A percentile compares a stretch with the other conserved stretches of the same genome.
These are phyloP conservation scores for Oryctes rhinoceros DNA, from an alignment of 1,140 invertebrate genomes.

Conservation along the genomic window DNA sequence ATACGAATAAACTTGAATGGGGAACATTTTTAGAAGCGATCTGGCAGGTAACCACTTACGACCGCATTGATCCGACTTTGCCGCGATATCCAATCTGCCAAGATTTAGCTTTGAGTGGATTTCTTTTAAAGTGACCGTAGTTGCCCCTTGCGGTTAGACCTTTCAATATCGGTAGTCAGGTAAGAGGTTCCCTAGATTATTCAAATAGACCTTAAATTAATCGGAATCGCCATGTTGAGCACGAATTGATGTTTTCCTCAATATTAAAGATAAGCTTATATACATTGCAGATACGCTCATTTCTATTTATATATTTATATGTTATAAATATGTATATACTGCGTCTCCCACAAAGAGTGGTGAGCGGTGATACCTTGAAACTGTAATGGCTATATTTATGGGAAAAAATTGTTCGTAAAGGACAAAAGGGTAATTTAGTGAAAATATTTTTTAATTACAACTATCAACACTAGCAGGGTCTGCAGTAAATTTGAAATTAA, in stretches of 20 bases:
- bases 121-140: conserved; percentile 6
- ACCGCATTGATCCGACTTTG: background rate
- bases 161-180: background rate
- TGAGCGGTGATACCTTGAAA: no score
- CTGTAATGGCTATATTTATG: no score
- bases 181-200: background rate
- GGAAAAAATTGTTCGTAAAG: no score
- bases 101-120: conserved; percentile 8
- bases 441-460: no score
- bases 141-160: background rate
- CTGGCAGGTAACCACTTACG: conserved; percentile 1
- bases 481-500: no score
- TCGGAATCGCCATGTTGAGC: background rate
- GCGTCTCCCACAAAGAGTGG: no score
- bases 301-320: no score
- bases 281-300: background rate
- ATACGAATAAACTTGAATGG: background rate
- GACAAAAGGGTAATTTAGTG: no score
- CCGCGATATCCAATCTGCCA: conserved; percentile 2
- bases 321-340: no score
- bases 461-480: no score
- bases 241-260: background rate
- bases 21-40: background rate
- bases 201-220: conserved; percentile 4
- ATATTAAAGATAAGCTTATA: background rate